Percentiles rank a stretch among this genome's conserved stretches.
Conservation (phyloP, 2,888 invertebrate genomes). For the Psococerastis gibbosa region DNA sequence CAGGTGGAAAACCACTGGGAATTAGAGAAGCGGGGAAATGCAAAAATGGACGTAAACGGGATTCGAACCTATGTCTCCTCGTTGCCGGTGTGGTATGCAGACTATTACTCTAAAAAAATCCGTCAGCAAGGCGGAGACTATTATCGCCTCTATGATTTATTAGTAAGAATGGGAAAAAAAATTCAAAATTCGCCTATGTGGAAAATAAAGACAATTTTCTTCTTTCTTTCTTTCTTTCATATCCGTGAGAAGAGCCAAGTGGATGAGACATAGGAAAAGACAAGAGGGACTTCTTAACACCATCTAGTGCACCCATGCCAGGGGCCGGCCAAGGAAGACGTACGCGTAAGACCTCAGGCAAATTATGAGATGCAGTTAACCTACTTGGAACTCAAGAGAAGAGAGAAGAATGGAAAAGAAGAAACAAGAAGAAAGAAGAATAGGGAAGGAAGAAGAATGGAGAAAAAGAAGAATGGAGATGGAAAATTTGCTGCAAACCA, state of each 20-base stretch:
- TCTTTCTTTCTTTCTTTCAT: neutral
- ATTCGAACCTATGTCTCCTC: slow-evolving; percentile 13
- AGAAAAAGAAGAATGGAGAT: slow-evolving; percentile 6
- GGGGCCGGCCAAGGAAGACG: too few species aligned
- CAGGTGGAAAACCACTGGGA: too few species aligned
- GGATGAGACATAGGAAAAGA: too few species aligned
- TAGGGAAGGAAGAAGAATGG: neutral
- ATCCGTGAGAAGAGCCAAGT: too few species aligned
- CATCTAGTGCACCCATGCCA: neutral
- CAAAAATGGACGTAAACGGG: too few species aligned
- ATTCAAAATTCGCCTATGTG: neutral
- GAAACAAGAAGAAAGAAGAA: slow-evolving; percentile 6
- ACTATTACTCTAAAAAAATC: slow-evolving; percentile 10
- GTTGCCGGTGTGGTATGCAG: slow-evolving; percentile 11
- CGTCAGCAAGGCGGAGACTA: too few species aligned
- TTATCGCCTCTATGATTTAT: too few species aligned
- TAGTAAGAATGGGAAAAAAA: neutral
- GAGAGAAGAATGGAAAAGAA: too few species aligned
- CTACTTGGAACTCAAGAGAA: neutral
- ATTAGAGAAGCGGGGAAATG: too few species aligned
- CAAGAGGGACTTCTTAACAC: too few species aligned
- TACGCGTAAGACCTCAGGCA: neutral
- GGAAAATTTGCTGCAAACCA: too few species aligned
- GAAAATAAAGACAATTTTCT: too few species aligned
- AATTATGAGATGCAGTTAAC: neutral